These are phyloP conservation scores for Metellina segmentata DNA, from an alignment of 2,888 invertebrate species.

Conservation along the genomic window DNA sequence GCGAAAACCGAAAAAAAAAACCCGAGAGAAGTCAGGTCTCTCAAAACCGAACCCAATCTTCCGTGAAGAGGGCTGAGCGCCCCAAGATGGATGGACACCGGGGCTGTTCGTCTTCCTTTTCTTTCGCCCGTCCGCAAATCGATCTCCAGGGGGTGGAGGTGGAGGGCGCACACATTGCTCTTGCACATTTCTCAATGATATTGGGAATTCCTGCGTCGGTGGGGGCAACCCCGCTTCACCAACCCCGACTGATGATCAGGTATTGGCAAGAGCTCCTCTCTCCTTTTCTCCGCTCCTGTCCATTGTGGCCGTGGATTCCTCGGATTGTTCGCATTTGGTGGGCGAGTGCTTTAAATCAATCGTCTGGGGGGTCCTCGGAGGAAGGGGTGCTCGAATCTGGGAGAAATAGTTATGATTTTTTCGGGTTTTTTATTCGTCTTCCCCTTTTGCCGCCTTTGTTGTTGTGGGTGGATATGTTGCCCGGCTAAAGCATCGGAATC, in stretches of 20 bases:
- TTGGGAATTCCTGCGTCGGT: slow-evolving; percentile 56
- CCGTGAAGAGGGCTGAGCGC: slow-evolving; percentile 46
- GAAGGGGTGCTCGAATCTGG: slow-evolving; percentile 19
- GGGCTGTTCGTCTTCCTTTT: slow-evolving; percentile 66
- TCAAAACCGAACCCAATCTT: slow-evolving; percentile 57
- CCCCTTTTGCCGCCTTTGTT: not conserved
- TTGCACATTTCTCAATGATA: slow-evolving; percentile 70
- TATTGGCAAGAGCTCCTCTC: slow-evolving; percentile 48
- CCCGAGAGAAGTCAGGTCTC: slow-evolving; percentile 27
- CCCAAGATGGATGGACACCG: slow-evolving; percentile 65
- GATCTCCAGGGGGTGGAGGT: slow-evolving; percentile 32
- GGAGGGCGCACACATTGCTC: slow-evolving; percentile 41
- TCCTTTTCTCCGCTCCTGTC: slow-evolving; percentile 19
- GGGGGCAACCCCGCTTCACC: slow-evolving; percentile 5
- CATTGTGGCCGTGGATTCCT: slow-evolving; percentile 64
- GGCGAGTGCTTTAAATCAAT: slow-evolving; percentile 68
- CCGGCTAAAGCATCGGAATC: not conserved
- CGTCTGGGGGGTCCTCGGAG: slow-evolving; percentile 3
- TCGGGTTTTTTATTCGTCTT: not conserved
- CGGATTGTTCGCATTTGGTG: slow-evolving; percentile 64
- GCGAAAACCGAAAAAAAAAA: slow-evolving; percentile 6
- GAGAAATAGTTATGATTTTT: slow-evolving; percentile 58
- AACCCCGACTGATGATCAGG: slow-evolving; percentile 59
- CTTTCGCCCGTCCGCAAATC: slow-evolving; percentile 40
- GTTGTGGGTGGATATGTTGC: slow-evolving; percentile 11